Evolutionary conservation across 2,888 invertebrate species (phyloP).

Genomic region (Cosmia trapezina): DNA sequence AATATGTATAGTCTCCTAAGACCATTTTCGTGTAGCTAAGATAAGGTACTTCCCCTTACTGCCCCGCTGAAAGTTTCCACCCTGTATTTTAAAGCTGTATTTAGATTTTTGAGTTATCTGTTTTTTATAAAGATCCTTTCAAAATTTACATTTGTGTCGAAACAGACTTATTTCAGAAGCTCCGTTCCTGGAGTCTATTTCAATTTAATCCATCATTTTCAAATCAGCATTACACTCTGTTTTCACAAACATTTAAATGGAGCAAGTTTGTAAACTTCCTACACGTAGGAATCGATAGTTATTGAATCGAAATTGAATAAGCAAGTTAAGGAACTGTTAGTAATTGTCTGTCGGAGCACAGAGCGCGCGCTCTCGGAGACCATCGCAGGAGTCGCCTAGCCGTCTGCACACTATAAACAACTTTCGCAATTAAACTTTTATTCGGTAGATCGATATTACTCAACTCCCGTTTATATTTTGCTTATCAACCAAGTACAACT

Average conservation of each 20-base stretch:
- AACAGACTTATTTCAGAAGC: not conserved
- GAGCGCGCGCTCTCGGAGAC: conserved; percentile 58
- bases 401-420: conserved; percentile 85
- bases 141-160: not conserved
- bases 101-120: too few species aligned
- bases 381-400: conserved; percentile 72
- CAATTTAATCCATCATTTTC: conserved; percentile 8
- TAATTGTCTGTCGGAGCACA: conserved; percentile 70
- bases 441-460: conserved; percentile 82
- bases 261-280: conserved; percentile 40
- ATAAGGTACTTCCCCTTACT: too few species aligned
- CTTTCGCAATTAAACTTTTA: conserved; percentile 89
- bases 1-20: too few species aligned
- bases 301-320: conserved; percentile 70
- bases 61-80: too few species aligned
- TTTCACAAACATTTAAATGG: conserved; percentile 45
- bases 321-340: conserved; percentile 72
- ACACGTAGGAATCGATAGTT: conserved; percentile 56
- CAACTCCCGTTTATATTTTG: conserved; percentile 78
- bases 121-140: not conserved
- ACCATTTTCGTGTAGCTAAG: too few species aligned
- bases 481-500: conserved; percentile 75
- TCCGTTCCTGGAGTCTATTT: not conserved
- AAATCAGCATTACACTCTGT: conserved; percentile 19
- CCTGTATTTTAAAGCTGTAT: too few species aligned